Conservation (phyloP, 1,140 invertebrate species). For the Conus ventricosus region DNA sequence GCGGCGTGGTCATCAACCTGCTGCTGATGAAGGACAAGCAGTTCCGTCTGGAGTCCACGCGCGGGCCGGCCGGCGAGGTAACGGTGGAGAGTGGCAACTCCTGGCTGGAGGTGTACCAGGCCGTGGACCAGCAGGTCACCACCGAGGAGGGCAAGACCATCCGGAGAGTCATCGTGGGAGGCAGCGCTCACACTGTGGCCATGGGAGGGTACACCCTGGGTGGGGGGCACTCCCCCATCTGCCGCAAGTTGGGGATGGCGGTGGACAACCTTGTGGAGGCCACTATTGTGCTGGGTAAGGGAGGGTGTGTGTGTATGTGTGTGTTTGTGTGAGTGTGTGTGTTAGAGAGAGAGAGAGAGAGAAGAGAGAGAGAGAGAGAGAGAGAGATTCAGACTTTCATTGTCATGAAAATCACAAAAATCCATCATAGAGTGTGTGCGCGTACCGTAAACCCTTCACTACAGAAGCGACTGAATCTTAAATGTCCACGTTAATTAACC, state of each 20-base stretch:
- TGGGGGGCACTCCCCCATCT: slow-evolving; percentile 60
- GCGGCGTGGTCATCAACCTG: slow-evolving; percentile 48
- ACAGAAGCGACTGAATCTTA: too few species aligned
- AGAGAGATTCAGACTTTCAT: background rate
- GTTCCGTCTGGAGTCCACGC: slow-evolving; percentile 43
- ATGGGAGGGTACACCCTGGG: slow-evolving; percentile 59
- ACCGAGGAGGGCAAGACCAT: slow-evolving; percentile 37
- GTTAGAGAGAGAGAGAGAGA: background rate
- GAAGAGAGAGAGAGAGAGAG: too few species aligned
- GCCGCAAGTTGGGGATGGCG: slow-evolving; percentile 55
- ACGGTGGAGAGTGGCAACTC: slow-evolving; percentile 47
- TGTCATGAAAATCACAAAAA: too few species aligned
- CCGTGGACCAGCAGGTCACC: background rate
- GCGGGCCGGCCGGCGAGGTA: slow-evolving; percentile 43
- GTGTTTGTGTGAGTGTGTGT: background rate
- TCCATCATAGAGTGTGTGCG: too few species aligned
- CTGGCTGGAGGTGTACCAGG: slow-evolving; percentile 37
- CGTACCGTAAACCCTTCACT: too few species aligned
- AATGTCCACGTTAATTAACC: too few species aligned
- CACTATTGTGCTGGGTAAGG: slow-evolving; percentile 50
- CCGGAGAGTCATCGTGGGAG: slow-evolving; percentile 51
- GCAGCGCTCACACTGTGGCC: slow-evolving; percentile 54
- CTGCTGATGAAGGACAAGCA: slow-evolving; percentile 45
- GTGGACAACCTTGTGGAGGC: slow-evolving; percentile 59
- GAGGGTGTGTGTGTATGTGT: background rate